phyloP scores from a whole-genome alignment of 2,888 invertebrate species.

The Argyresthia goedartella region DNA sequence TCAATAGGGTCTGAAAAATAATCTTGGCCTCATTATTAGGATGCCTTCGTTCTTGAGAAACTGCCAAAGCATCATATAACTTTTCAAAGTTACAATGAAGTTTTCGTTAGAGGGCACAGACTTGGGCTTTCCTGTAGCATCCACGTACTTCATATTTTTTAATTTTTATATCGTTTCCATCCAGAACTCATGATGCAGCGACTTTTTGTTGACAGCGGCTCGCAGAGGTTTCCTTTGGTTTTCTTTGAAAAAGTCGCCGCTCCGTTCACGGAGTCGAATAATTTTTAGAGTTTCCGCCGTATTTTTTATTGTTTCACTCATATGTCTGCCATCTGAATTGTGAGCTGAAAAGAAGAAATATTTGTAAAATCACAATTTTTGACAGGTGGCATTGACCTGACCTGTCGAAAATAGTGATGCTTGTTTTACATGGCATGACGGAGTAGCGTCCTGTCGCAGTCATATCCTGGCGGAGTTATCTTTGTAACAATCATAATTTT shows the following conservation, averaged over 20 bases:
- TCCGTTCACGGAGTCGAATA: slow-evolving; percentile 4
- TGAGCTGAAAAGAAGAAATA: slow-evolving; percentile 1
- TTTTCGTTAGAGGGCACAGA: neutral
- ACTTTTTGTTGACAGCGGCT: neutral
- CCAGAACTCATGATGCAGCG: slow-evolving; percentile 1
- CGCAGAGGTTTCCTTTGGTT: neutral
- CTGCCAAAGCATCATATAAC: neutral
- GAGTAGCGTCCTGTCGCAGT: neutral
- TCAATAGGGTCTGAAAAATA: slow-evolving; percentile 3
- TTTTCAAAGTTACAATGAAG: neutral
- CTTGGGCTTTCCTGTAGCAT: neutral
- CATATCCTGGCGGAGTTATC: neutral
- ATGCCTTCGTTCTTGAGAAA: neutral
- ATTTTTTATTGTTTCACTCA: slow-evolving; percentile 2
- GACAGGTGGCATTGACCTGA: neutral
- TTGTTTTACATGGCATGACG: neutral
- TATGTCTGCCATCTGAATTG: neutral
- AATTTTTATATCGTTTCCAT: neutral
- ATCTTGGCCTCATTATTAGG: slow-evolving; percentile 2
- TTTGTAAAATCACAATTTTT: neutral
- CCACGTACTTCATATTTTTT: neutral
- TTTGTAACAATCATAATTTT: neutral
- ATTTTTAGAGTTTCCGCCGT: neutral
- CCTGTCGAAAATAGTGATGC: neutral
- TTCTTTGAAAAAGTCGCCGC: neutral